phyloP scores from a whole-genome alignment of 1,140 invertebrate genomes.

The Drosophila ogumai region DNA sequence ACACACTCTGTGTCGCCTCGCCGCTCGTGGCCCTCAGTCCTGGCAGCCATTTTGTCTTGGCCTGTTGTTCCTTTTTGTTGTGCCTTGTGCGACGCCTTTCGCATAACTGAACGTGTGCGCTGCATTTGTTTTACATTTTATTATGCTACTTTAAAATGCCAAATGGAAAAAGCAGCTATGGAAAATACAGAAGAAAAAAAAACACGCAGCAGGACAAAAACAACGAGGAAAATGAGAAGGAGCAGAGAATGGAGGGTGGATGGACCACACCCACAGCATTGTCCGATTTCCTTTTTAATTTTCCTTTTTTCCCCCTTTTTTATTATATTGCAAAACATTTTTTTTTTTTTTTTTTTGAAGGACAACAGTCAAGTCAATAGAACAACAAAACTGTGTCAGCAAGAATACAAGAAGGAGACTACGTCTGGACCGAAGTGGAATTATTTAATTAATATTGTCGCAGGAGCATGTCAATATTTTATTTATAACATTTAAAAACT shows the following conservation, averaged over 20 bases:
- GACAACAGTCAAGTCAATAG: slow-evolving; percentile 50
- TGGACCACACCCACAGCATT: slow-evolving; percentile 41
- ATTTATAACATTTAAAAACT: background rate
- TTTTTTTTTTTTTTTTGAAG: slow-evolving; percentile 51
- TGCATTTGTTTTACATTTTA: slow-evolving; percentile 79
- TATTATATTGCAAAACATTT: slow-evolving; percentile 41
- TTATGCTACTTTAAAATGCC: slow-evolving; percentile 74
- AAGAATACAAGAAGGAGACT: slow-evolving; percentile 1
- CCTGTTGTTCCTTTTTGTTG: slow-evolving; percentile 44
- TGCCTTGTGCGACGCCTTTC: slow-evolving; percentile 55
- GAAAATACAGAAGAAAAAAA: slow-evolving; percentile 31
- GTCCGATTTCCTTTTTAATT: slow-evolving; percentile 49
- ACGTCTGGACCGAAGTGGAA: slow-evolving; percentile 2
- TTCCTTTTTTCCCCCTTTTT: slow-evolving; percentile 27
- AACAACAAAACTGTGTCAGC: slow-evolving; percentile 36
- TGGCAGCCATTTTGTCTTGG: slow-evolving; percentile 57
- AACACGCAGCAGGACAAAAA: slow-evolving; percentile 12
- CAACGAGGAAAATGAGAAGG: slow-evolving; percentile 13
- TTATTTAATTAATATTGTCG: slow-evolving; percentile 53
- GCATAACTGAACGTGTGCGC: slow-evolving; percentile 76
- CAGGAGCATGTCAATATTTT: slow-evolving; percentile 27
- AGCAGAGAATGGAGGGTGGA: background rate
- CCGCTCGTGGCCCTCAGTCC: slow-evolving; percentile 3
- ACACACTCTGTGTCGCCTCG: slow-evolving; percentile 13
- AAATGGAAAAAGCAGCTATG: slow-evolving; percentile 41